Conservation (phyloP, 1,140 invertebrate genomes). For the Solenopsis fugax region DNA sequence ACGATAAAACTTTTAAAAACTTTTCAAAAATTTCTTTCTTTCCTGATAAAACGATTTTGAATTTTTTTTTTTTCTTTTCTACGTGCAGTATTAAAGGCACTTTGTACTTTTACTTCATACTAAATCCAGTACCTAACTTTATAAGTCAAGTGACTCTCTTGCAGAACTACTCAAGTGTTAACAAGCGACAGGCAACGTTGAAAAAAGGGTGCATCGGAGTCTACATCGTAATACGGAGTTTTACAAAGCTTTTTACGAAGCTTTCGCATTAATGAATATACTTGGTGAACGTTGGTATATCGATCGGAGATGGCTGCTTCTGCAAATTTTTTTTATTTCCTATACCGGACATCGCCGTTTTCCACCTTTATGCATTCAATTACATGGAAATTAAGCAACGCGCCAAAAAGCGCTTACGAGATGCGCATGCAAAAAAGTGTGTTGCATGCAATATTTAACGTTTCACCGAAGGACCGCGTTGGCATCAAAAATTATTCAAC, state of each 20-base stretch:
- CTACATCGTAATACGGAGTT: conserved; percentile 42
- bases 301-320: not conserved
- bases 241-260: conserved; percentile 45
- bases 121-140: conserved; percentile 39
- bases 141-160: conserved; percentile 57
- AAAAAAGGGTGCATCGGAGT: conserved; percentile 34
- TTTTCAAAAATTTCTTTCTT: conserved; percentile 10
- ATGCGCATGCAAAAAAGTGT: conserved; percentile 11
- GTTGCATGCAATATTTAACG: conserved; percentile 36
- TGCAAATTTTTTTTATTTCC: not conserved
- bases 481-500: conserved; percentile 14
- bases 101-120: conserved; percentile 12
- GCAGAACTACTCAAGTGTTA: conserved; percentile 43
- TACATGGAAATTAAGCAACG: conserved; percentile 34
- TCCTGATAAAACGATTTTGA: conserved; percentile 16
- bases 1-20: not conserved
- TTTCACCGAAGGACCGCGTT: not conserved
- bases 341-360: conserved; percentile 4
- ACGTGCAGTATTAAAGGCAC: not conserved
- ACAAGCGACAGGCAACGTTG: conserved; percentile 32
- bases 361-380: conserved; percentile 24
- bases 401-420: not conserved
- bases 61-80: not conserved
- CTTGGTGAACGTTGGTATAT: conserved; percentile 42
- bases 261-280: conserved; percentile 57